phyloP scores from a whole-genome alignment of 2,888 invertebrate species.

The Suillia variegata region DNA sequence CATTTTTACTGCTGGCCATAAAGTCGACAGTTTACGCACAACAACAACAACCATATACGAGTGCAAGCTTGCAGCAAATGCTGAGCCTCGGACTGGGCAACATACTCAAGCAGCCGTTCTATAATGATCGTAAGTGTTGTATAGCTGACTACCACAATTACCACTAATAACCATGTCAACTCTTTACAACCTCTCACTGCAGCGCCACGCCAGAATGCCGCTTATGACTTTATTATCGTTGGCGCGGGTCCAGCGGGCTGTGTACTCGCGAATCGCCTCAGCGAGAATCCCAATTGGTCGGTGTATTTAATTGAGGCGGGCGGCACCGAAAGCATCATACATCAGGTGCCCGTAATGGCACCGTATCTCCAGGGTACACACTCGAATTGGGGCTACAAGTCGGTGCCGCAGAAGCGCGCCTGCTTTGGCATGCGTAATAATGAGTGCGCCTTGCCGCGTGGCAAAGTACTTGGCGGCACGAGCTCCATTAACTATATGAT shows the following conservation, averaged over 20 bases:
- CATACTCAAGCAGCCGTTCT: constrained; percentile 38
- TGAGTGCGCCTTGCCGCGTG: constrained; percentile 63
- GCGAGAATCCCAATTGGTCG: constrained; percentile 60
- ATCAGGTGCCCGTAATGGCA: constrained; percentile 53
- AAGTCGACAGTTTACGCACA: background rate
- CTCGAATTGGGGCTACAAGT: constrained; percentile 75
- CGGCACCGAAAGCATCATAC: constrained; percentile 57
- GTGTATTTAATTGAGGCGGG: constrained; percentile 65
- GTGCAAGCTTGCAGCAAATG: constrained; percentile 27
- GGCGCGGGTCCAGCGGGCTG: constrained; percentile 84
- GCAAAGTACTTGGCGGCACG: constrained; percentile 67
- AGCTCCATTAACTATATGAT: constrained; percentile 72
- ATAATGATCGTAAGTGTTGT: constrained; percentile 46
- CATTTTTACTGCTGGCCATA: constrained; percentile 13
- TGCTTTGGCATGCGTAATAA: constrained; percentile 63
- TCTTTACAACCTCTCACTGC: background rate
- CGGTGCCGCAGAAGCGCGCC: constrained; percentile 68
- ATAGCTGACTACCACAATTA: no score
- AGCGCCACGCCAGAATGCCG: constrained; percentile 71
- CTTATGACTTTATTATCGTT: constrained; percentile 83
- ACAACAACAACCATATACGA: background rate
- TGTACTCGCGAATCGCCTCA: constrained; percentile 60
- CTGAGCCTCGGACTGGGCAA: constrained; percentile 42
- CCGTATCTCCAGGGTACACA: constrained; percentile 58
- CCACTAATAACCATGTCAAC: background rate